Percentiles rank a stretch among this genome's conserved stretches.
These are phyloP conservation scores for Malaclemys terrapin DNA, from an alignment of 2,113 vertebrate species.

Conservation along the genomic window DNA sequence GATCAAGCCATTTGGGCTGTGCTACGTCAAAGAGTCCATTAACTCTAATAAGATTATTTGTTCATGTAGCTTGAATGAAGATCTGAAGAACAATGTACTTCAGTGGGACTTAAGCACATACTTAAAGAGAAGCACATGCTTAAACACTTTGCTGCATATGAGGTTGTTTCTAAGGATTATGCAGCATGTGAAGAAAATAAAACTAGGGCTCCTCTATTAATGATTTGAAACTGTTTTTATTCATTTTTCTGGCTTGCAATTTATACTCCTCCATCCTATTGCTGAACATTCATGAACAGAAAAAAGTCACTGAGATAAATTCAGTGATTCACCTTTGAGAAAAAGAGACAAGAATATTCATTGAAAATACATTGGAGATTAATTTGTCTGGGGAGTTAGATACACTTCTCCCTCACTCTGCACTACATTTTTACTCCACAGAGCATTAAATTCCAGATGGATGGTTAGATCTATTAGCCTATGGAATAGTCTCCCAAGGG, in stretches of 20 bases:
- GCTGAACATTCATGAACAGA: neutral
- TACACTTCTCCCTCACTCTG: neutral
- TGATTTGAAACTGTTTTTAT: neutral
- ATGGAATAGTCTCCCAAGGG: neutral
- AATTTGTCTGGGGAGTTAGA: constrained; percentile 18
- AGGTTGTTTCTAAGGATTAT: neutral
- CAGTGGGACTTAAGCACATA: neutral
- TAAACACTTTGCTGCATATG: neutral
- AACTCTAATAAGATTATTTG: neutral
- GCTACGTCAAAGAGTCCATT: neutral
- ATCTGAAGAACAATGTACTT: neutral
- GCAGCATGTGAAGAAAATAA: neutral
- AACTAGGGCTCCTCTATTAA: neutral
- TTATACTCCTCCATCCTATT: neutral
- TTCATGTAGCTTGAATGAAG: neutral
- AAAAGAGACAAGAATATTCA: neutral
- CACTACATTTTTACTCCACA: constrained; percentile 2
- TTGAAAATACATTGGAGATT: neutral
- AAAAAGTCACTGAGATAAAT: neutral
- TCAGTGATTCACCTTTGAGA: neutral
- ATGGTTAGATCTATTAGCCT: neutral
- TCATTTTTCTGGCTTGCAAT: neutral
- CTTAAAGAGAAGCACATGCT: neutral
- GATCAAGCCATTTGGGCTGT: neutral
- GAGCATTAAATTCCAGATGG: neutral